Percentiles rank a stretch among this genome's conserved stretches.
Conservation (phyloP, 1,140 invertebrate species). For the Brachionus sp. region DNA sequence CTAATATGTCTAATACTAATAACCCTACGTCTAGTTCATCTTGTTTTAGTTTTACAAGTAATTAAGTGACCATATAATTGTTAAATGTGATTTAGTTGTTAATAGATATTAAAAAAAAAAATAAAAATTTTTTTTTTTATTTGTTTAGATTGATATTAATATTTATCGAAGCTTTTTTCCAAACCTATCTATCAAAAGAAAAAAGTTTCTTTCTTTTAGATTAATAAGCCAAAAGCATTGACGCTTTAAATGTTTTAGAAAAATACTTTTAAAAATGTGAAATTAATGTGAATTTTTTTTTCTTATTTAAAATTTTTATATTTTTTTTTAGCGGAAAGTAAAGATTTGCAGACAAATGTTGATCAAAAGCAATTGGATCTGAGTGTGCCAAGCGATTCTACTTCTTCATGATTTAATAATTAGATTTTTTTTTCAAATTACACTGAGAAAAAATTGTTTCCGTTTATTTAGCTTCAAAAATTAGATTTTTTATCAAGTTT, state of each 20-base stretch:
- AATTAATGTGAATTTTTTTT: not conserved
- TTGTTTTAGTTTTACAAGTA: constrained; percentile 15
- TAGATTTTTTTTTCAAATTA: not conserved
- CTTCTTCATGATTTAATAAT: not conserved
- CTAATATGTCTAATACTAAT: not conserved
- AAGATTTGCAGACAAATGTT: not conserved
- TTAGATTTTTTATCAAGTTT: not conserved
- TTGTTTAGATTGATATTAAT: not conserved
- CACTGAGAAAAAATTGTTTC: not conserved
- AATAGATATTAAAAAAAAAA: not conserved
- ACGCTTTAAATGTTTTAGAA: not conserved
- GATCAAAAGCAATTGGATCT: not conserved
- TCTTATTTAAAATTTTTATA: not conserved
- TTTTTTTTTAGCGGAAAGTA: not conserved
- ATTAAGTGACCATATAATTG: not conserved
- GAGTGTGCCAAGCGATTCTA: not conserved
- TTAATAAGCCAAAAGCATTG: constrained; percentile 5
- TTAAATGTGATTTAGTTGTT: not conserved
- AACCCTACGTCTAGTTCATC: not conserved
- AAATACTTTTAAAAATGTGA: not conserved
- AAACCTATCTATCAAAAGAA: not conserved
- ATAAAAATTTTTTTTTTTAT: not conserved
- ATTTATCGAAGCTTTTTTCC: not conserved
- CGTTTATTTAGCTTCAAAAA: not conserved
- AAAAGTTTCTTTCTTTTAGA: not conserved